Conservation (phyloP, 2,888 invertebrate genomes). For the Clivina fossor region DNA sequence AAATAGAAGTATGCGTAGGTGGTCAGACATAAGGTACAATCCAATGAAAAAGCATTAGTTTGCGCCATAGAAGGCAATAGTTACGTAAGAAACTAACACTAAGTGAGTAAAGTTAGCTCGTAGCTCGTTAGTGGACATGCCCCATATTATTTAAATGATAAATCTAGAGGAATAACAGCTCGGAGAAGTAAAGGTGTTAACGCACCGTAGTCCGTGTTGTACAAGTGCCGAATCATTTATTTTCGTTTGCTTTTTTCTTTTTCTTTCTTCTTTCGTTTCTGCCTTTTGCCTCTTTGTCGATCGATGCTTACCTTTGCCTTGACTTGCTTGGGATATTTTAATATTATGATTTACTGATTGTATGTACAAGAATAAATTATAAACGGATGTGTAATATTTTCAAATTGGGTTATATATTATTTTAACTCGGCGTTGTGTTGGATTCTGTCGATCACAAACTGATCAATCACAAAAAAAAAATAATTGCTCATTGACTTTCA, state of each 20-base stretch:
- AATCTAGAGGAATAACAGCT: not conserved
- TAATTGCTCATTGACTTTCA: too few species aligned
- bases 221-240: not conserved
- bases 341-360: slow-evolving; percentile 3
- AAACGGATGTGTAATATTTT: not conserved
- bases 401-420: too few species aligned
- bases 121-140: not conserved
- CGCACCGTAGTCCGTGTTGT: not conserved
- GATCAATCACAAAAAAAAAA: too few species aligned
- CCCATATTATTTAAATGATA: slow-evolving; percentile 5
- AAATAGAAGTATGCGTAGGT: too few species aligned
- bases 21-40: slow-evolving; percentile 5
- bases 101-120: too few species aligned
- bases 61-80: slow-evolving; percentile 2
- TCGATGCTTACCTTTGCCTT: too few species aligned
- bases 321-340: not conserved
- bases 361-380: not conserved
- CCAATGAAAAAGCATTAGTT: not conserved
- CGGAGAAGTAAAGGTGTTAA: not conserved
- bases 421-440: too few species aligned
- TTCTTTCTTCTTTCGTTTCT: too few species aligned
- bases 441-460: too few species aligned
- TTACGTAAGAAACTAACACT: slow-evolving; percentile 1
- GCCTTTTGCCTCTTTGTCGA: too few species aligned
- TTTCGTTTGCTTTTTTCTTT: too few species aligned